Base-by-base conservation (phyloP, 2,888 invertebrate genomes). In the Ferrisia virgata region DNA sequence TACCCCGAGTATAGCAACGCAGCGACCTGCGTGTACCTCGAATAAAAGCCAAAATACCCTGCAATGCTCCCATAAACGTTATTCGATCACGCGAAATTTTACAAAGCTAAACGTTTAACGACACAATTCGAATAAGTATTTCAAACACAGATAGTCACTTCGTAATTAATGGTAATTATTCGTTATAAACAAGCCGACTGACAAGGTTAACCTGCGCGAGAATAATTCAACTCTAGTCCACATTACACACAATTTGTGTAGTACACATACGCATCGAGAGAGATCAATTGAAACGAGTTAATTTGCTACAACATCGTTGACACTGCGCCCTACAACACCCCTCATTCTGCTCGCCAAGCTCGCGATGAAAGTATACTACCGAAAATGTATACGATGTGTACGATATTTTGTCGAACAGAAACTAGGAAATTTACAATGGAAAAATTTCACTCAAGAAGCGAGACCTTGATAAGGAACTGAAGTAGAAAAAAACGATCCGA, bases 181-280 rank as follows among this genome's bases (percentile, higher is more conserved):
- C 64, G 64, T 64, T 28, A 64, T 64, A 64, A 64, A 64, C 28
- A 64, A 64, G 64, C 64, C 64, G 64, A 13, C 64, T 64, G 64
- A 64, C 64, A 64, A 64, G 64, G 64, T 28, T 64, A 64, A 64
- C 28, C 64, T 28, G 28, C 64, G 53, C 53, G 53, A 53, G 53
- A 22, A 53, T 28, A 28, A 64, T 28, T 4, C 13, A 28, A 64
- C 28, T 64, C 64, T 11, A 28, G 22, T 22, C 8, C 28, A 64
- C 64, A 15, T 15, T n/a, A n/a, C n/a, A n/a, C n/a, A n/a, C n/a
- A n/a, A n/a, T n/a, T n/a, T n/a, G n/a, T n/a, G n/a, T n/a, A n/a
- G 22, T 22, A 22, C 28, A 64, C 64, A 15, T 15, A 28, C 64
- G 64, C 28, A 28, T 28, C 58, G 28, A 64, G 25, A 47, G 64